Conservation (phyloP, 2,888 invertebrate genomes). For the Lasioglossum vierecki region DNA sequence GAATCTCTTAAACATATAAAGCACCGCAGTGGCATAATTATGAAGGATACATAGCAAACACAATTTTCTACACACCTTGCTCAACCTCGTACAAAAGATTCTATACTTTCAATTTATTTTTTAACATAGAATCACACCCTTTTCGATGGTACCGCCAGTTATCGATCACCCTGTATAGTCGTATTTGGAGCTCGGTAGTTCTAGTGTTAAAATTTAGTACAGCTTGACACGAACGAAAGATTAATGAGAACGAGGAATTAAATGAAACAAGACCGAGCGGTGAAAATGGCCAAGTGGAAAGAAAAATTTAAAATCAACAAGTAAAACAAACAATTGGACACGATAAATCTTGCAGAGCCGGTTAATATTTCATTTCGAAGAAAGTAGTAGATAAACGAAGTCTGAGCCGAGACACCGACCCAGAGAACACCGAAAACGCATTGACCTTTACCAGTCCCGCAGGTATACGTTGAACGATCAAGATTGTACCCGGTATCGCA, state of each 20-base stretch:
- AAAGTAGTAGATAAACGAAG: not conserved
- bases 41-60: too few species aligned
- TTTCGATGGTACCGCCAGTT: not conserved
- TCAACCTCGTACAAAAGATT: not conserved
- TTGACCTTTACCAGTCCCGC: constrained; percentile 6
- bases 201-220: not conserved
- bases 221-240: not conserved
- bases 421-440: constrained; percentile 18
- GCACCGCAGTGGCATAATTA: too few species aligned
- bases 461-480: constrained; percentile 32
- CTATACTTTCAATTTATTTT: not conserved
- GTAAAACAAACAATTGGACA: not conserved
- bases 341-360: not conserved
- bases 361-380: not conserved
- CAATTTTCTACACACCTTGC: too few species aligned
- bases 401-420: not conserved
- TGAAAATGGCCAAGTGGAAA: not conserved
- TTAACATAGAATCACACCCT: not conserved
- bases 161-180: not conserved
- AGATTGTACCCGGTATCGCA: constrained; percentile 31
- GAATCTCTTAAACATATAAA: too few species aligned
- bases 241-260: not conserved
- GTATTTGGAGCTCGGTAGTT: not conserved
- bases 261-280: not conserved
- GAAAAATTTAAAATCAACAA: not conserved